phyloP scores from a whole-genome alignment of 2,888 invertebrate species.

The Xestobium rufovillosum region DNA sequence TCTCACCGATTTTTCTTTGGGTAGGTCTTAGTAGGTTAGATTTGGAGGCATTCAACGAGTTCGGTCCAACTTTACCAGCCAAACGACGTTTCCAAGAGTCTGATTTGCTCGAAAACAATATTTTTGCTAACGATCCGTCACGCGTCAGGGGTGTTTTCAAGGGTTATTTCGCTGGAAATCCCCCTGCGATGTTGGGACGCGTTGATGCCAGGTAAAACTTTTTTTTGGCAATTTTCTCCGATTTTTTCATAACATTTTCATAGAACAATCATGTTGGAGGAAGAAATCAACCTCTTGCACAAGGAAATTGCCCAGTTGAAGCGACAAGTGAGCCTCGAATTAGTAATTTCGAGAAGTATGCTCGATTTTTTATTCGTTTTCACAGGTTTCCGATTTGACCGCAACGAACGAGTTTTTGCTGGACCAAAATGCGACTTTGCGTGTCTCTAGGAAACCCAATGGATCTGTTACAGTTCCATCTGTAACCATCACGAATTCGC shows the following conservation, averaged over 20 bases:
- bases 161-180: constrained; percentile 40
- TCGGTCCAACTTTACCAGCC: constrained; percentile 34
- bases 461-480: constrained; percentile 53
- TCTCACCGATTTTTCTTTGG: too few relatives aligned
- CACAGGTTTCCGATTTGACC: constrained; percentile 57
- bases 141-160: constrained; percentile 30
- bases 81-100: constrained; percentile 36
- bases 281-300: constrained; percentile 59
- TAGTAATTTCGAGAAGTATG: neutral
- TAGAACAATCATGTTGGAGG: constrained; percentile 50
- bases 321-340: constrained; percentile 50
- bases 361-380: constrained; percentile 10
- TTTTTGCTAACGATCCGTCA: constrained; percentile 11
- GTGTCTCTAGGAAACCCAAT: constrained; percentile 52
- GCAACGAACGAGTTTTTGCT: constrained; percentile 72
- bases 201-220: constrained; percentile 35
- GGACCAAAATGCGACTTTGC: constrained; percentile 67
- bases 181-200: constrained; percentile 35
- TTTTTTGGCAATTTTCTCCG: neutral
- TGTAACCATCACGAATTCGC: constrained; percentile 52
- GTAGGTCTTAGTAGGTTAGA: constrained; percentile 27
- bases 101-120: constrained; percentile 23
- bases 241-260: constrained; percentile 5
- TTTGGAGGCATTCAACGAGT: constrained; percentile 37
- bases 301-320: constrained; percentile 63